Percentiles rank a stretch among this genome's conserved stretches.
Evolutionary conservation across 2,113 vertebrate genomes (phyloP).

Genomic region (Eublepharis macularius): DNA sequence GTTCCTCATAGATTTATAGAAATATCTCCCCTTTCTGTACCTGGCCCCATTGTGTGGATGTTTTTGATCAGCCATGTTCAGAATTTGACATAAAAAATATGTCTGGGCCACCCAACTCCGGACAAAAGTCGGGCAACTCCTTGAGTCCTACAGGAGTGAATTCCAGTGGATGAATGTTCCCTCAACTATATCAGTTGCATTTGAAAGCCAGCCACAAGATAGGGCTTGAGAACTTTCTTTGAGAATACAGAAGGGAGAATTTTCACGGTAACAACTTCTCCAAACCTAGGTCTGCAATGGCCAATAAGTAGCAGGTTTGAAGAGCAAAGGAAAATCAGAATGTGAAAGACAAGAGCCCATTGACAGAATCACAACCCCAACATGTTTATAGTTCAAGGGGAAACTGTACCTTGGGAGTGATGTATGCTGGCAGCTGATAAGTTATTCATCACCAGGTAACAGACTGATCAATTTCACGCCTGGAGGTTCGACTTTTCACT

Average conservation of each 20-base stretch:
- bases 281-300: neutral
- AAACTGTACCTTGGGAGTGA: constrained; percentile 59
- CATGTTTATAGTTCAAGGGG: constrained; percentile 53
- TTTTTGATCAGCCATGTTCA: no score
- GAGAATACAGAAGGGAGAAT: neutral
- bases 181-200: no score
- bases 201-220: no score
- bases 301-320: fast-evolving
- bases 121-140: no score
- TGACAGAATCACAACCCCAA: constrained; percentile 27
- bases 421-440: constrained; percentile 62
- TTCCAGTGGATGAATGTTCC: no score
- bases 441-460: constrained; percentile 79
- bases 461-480: constrained; percentile 80
- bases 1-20: no score
- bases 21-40: no score
- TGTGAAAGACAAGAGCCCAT: constrained; percentile 33
- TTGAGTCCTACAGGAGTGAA: no score
- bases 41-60: no score
- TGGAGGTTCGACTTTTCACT: constrained; percentile 61
- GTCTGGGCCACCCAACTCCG: no score
- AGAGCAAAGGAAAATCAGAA: constrained; percentile 7
- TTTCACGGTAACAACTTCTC: neutral
- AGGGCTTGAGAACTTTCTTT: no score
- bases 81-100: no score